Percentiles rank a stretch among this genome's conserved stretches.
phyloP scores from a whole-genome alignment of 2,113 vertebrate genomes.

The Dissostichus mawsoni region DNA sequence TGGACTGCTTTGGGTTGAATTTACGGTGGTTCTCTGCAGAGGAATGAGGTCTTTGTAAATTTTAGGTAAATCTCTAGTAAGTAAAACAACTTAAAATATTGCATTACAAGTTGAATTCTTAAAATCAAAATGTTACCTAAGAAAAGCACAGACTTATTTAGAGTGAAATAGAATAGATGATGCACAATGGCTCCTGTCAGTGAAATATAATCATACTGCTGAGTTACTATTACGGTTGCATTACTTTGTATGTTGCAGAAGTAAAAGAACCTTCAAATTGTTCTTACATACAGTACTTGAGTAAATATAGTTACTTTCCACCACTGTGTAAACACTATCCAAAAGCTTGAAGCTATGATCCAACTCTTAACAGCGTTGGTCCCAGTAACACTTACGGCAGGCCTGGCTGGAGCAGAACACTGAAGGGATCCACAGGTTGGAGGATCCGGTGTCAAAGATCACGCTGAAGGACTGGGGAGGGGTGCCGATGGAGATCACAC shows the following conservation, averaged over 20 bases:
- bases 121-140: not conserved
- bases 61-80: not conserved
- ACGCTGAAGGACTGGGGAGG: constrained; percentile 81
- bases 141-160: not conserved
- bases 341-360: not conserved
- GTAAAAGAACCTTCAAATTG: not conserved
- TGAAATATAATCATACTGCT: not conserved
- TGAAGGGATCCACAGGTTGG: constrained; percentile 83
- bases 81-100: not conserved
- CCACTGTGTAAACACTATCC: not conserved
- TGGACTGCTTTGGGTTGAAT: constrained; percentile 69
- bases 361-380: not conserved
- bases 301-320: not conserved
- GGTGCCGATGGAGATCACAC: constrained; percentile 76
- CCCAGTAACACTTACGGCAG: constrained; percentile 68
- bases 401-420: constrained; percentile 71
- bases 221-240: not conserved
- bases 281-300: not conserved
- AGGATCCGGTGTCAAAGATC: constrained; percentile 80
- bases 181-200: not conserved
- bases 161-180: not conserved
- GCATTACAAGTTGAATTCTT: not conserved
- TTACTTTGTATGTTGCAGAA: not conserved
- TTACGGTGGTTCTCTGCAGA: constrained; percentile 71
- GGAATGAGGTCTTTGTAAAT: not conserved